Evolutionary conservation across 2,888 invertebrate species (phyloP).

Genomic region (Tortrix viridana): DNA sequence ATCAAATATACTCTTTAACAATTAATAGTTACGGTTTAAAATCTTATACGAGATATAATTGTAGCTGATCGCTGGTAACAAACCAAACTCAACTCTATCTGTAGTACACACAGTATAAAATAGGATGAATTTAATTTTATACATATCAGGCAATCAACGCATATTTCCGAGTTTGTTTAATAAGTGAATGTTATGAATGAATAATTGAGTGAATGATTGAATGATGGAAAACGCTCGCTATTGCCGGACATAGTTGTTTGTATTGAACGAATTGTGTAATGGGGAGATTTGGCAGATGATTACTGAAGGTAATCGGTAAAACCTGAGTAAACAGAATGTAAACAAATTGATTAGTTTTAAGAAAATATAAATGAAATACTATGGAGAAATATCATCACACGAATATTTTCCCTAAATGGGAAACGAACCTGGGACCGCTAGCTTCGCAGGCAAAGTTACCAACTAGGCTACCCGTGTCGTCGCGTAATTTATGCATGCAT

Average conservation of each 20-base stretch:
- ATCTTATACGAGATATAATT: not conserved
- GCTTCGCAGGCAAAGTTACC: no score
- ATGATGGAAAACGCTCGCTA: conserved; percentile 17
- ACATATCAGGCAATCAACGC: conserved; percentile 21
- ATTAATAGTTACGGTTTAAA: not conserved
- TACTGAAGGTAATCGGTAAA: no score
- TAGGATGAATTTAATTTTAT: not conserved
- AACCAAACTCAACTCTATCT: conserved; percentile 6
- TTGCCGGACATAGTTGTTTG: conserved; percentile 25
- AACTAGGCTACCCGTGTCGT: no score
- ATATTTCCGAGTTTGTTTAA: conserved; percentile 34
- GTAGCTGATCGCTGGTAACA: not conserved
- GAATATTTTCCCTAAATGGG: no score
- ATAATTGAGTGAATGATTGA: conserved; percentile 29
- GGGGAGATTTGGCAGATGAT: conserved; percentile 1
- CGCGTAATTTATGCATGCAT: no score
- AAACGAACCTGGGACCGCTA: no score
- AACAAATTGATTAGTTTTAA: no score
- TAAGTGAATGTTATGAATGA: conserved; percentile 35
- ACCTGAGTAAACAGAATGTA: no score
- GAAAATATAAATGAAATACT: no score
- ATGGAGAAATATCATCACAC: no score
- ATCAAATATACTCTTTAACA: not conserved
- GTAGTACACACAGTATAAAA: not conserved
- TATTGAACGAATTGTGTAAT: conserved; percentile 12